Conservation (phyloP, 2,888 invertebrate genomes). For the Eupithecia insigniata region DNA sequence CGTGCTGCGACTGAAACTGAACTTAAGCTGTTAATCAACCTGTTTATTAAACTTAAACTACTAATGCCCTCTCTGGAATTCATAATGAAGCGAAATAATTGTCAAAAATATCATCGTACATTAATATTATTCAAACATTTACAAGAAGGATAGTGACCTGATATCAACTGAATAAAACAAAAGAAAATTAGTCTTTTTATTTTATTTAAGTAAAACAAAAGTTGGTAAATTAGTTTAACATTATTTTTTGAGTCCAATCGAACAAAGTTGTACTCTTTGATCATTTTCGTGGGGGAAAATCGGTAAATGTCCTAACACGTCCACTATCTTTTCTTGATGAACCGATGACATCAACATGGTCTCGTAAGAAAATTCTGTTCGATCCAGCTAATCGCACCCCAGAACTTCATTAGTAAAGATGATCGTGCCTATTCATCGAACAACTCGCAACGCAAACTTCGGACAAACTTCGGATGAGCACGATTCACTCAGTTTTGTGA, state of each 20-base stretch:
- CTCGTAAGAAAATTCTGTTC: neutral
- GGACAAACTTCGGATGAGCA: neutral
- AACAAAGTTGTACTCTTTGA: neutral
- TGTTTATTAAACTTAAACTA: slow-evolving; percentile 49
- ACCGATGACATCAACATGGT: neutral
- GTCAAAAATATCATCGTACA: neutral
- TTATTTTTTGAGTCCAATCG: neutral
- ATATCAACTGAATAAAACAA: neutral
- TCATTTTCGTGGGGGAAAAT: neutral
- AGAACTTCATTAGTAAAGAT: neutral
- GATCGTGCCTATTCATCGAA: no score
- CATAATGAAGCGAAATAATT: neutral
- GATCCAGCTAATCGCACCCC: neutral
- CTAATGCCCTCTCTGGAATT: neutral
- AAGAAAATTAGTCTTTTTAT: neutral
- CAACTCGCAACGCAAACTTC: neutral
- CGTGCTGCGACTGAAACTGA: slow-evolving; percentile 73
- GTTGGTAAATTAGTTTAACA: neutral
- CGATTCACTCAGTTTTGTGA: no score
- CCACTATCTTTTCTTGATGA: neutral
- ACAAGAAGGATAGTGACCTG: neutral
- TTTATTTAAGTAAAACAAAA: neutral
- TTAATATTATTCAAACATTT: neutral
- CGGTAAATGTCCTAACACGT: neutral
- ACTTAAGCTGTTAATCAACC: slow-evolving; percentile 53